phyloP scores from a whole-genome alignment of 2,888 invertebrate genomes.

The Zonitis immaculata region DNA sequence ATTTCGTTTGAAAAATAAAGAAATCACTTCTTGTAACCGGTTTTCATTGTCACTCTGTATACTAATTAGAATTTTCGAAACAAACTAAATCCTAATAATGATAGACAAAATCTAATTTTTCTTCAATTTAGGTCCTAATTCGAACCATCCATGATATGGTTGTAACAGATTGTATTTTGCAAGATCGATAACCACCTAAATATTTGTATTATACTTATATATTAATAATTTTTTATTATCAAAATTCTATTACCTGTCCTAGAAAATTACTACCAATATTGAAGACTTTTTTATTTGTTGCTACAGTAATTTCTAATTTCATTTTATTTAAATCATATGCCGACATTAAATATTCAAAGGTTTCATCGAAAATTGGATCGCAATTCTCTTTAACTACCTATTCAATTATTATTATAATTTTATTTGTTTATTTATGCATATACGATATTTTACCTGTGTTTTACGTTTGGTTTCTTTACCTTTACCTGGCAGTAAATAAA shows the following conservation, averaged over 20 bases:
- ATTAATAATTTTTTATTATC: background rate
- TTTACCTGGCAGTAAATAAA: constrained; percentile 78
- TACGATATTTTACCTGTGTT: constrained; percentile 57
- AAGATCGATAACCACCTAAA: constrained; percentile 60
- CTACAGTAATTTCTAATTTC: constrained; percentile 77
- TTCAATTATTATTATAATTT: background rate
- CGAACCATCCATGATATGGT: constrained; percentile 70
- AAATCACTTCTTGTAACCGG: too few relatives aligned
- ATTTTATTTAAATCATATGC: constrained; percentile 71
- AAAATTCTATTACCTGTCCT: constrained; percentile 59
- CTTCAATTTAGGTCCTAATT: constrained; percentile 47
- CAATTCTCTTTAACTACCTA: constrained; percentile 77
- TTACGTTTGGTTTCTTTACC: constrained; percentile 81
- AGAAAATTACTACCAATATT: constrained; percentile 72
- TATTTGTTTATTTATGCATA: too few relatives aligned
- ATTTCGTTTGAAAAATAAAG: too few relatives aligned
- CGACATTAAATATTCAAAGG: constrained; percentile 82
- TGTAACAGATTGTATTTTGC: constrained; percentile 65
- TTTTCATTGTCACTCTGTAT: too few relatives aligned
- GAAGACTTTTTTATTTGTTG: constrained; percentile 79
- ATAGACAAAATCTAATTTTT: too few relatives aligned
- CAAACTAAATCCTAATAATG: too few relatives aligned
- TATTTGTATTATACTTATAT: background rate
- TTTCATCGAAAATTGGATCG: constrained; percentile 84
- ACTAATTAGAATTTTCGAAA: too few relatives aligned